phyloP scores from a whole-genome alignment of 2,797 vertebrate genomes.

The Melanotaenia boesemani region DNA sequence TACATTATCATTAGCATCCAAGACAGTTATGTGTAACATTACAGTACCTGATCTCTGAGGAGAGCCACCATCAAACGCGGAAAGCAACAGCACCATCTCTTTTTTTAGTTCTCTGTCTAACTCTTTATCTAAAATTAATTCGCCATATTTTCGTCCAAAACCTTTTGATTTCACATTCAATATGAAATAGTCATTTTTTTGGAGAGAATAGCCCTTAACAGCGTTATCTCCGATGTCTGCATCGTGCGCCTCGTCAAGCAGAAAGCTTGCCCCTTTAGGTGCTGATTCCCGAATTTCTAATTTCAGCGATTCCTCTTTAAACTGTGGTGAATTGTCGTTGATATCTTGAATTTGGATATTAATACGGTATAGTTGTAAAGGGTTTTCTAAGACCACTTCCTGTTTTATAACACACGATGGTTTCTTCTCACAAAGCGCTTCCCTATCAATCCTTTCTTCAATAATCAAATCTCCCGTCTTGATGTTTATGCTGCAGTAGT shows the following conservation, averaged over 20 bases:
- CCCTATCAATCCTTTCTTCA: slow-evolving; percentile 61
- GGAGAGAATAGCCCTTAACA: slow-evolving; percentile 55
- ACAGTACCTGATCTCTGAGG: slow-evolving; percentile 61
- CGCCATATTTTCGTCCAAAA: slow-evolving; percentile 53
- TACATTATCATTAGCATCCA: slow-evolving; percentile 67
- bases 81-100: slow-evolving; percentile 33
- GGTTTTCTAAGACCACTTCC: slow-evolving; percentile 68
- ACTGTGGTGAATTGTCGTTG: slow-evolving; percentile 82
- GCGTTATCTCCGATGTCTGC: slow-evolving; percentile 72
- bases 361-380: slow-evolving; percentile 62
- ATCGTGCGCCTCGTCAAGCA: slow-evolving; percentile 74
- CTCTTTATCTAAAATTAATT: slow-evolving; percentile 68
- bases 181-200: slow-evolving; percentile 43
- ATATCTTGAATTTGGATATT: slow-evolving; percentile 76
- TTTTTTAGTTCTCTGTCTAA: slow-evolving; percentile 63
- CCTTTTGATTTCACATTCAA: slow-evolving; percentile 46
- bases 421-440: slow-evolving; percentile 74
- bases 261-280: slow-evolving; percentile 49
- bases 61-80: slow-evolving; percentile 58
- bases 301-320: slow-evolving; percentile 35
- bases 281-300: slow-evolving; percentile 62
- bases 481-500: slow-evolving; percentile 46
- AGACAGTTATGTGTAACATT: slow-evolving; percentile 49
- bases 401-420: slow-evolving; percentile 65
- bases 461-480: slow-evolving; percentile 45